Base-by-base conservation (phyloP, 2,797 vertebrate genomes). In the Acrocephalus scirpaceus region DNA sequence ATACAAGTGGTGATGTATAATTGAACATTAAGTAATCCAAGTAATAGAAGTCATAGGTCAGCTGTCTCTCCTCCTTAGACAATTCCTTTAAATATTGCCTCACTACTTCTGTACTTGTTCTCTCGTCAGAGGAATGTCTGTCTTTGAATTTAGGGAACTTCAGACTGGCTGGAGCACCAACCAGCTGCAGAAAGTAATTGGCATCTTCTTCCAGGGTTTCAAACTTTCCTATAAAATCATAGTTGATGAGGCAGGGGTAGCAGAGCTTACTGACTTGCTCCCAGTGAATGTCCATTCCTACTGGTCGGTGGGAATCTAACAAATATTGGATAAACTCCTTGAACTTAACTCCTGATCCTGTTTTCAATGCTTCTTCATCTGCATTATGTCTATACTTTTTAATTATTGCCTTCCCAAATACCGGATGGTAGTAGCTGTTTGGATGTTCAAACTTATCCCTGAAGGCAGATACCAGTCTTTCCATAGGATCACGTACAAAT, bases 241-340 rank as follows among this genome's bases (percentile, higher is more conserved):
- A 98, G 57, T 92, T 95, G 78, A 98, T 98, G 72, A 98, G 92
- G 78, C 98, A 98, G 8, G 98, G 98, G 67, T 98, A 97, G 90
- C 98, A 98, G 69, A 98, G 98, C 44, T 97, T 98, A 92, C 95
- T 98, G 75, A 98, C 97, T 72, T 97, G 96, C 54, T 98, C 98
- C 98, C 98, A 98, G n/a, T 98, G 98, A 85, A 98, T 98, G 88
- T 98, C 98, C 98, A 98, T 98, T 66, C 98, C 98, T 30, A 98
- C 69, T 6, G 98, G 98, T 47, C 97, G 98, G 61, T 96, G 97
- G 4, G 96, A 94, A 81, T 98, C 98, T 77, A 98, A 89, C 47
- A 98, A 61, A 71, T 98, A 98, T 4, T 94, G 96, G 72, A 98
- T 77, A 18, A 98, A 98, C 34, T 98, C 98, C 77, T 92, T 97